Conservation (phyloP, 1,140 invertebrate species). For the Dolichoris vasculosae region DNA sequence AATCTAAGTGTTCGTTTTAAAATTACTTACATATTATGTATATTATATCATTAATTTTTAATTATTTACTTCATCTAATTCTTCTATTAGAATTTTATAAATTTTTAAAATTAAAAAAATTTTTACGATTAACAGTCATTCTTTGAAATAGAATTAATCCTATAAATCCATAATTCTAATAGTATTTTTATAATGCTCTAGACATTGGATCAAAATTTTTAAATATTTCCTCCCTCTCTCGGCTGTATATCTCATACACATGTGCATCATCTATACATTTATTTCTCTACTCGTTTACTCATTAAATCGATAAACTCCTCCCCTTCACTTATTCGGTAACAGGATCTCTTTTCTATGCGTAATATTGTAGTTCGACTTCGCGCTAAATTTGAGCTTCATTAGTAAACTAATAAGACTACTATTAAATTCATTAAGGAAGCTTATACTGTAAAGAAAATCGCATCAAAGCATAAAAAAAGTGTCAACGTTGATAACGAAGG, state of each 20-base stretch:
- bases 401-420: constrained; percentile 58
- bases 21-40: no score
- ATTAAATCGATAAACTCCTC: constrained; percentile 45
- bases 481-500: not conserved
- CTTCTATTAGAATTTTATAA: not conserved
- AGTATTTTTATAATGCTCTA: not conserved
- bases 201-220: not conserved
- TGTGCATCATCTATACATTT: no score
- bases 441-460: constrained; percentile 52
- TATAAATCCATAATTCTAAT: not conserved
- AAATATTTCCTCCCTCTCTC: not conserved
- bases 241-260: not conserved
- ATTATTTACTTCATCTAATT: not conserved
- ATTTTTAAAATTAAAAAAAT: no score
- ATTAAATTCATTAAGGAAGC: constrained; percentile 65
- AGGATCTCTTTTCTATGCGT: not conserved
- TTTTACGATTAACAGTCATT: no score
- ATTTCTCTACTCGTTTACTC: not conserved
- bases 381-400: not conserved
- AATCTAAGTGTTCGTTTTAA: no score
- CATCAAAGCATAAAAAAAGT: constrained; percentile 39
- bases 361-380: not conserved
- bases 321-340: not conserved
- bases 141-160: not conserved
- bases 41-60: not conserved